These are phyloP conservation scores for Antechinus stuartii DNA, from an alignment of 2,113 vertebrate species.

Conservation along the genomic window DNA sequence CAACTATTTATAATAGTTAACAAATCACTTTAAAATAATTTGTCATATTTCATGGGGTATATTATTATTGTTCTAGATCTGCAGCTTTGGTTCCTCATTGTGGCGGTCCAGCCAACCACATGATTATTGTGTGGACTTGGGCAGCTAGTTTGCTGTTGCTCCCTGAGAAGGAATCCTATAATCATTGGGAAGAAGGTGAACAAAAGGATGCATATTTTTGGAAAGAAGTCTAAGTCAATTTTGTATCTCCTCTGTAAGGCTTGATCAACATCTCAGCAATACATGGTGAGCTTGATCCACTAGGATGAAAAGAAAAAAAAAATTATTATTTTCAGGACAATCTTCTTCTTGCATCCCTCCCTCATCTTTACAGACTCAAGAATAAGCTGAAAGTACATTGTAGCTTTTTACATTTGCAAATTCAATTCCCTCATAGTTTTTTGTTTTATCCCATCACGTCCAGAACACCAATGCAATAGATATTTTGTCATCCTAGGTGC, in stretches of 20 bases:
- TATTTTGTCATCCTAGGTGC: neutral
- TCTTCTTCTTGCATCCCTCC: neutral
- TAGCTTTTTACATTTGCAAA: neutral
- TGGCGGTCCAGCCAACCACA: neutral
- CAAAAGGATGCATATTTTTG: neutral
- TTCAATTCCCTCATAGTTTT: neutral
- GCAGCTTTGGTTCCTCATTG: neutral
- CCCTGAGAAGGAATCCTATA: neutral
- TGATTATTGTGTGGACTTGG: neutral
- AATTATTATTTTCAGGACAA: neutral
- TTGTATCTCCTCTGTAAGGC: neutral
- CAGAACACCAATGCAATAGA: neutral
- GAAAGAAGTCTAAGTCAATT: neutral
- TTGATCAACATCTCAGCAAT: slow-evolving; percentile 59
- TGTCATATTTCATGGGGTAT: neutral
- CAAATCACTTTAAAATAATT: neutral
- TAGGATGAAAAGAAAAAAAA: slow-evolving; percentile 61
- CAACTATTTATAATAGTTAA: neutral
- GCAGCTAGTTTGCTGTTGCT: neutral
- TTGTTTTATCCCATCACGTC: neutral
- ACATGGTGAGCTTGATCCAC: slow-evolving; percentile 81
- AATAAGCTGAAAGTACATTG: neutral
- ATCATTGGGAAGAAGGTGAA: no score
- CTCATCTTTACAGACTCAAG: neutral
- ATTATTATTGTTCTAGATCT: neutral